Conservation (phyloP, 2,113 vertebrate species). For the Trinectes maculatus region DNA sequence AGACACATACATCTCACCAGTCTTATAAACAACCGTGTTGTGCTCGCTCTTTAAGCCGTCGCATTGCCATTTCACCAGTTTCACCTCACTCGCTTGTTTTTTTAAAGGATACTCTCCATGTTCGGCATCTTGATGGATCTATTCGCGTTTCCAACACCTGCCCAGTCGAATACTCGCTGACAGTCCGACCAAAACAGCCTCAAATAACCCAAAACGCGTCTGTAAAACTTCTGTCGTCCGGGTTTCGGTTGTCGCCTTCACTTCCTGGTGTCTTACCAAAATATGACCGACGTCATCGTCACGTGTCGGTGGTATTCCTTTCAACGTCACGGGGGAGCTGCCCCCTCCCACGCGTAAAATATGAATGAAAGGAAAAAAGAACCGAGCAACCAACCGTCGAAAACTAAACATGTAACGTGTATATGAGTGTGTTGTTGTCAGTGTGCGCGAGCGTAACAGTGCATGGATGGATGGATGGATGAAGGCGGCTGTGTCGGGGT, state of each 20-base stretch:
- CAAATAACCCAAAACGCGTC: constrained; percentile 8
- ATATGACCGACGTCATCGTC: constrained; percentile 72
- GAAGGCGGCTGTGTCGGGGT: background rate
- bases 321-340: constrained; percentile 56
- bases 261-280: constrained; percentile 79
- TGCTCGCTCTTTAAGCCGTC: background rate
- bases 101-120: constrained; percentile 87
- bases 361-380: constrained; percentile 38
- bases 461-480: background rate
- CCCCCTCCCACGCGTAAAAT: constrained; percentile 1
- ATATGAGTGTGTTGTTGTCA: background rate
- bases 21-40: constrained; percentile 10
- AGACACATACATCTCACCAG: background rate
- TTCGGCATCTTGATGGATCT: constrained; percentile 61
- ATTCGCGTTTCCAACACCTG: background rate
- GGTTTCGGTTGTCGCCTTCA: constrained; percentile 56
- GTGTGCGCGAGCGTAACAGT: too few species aligned
- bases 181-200: background rate
- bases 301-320: constrained; percentile 65
- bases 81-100: background rate
- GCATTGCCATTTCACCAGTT: constrained; percentile 1
- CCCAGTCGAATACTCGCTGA: background rate
- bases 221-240: constrained; percentile 26
- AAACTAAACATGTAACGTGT: background rate
- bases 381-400: constrained; percentile 8